Base-by-base conservation (phyloP, 1,140 invertebrate genomes). In the Zaprionus inermis region DNA sequence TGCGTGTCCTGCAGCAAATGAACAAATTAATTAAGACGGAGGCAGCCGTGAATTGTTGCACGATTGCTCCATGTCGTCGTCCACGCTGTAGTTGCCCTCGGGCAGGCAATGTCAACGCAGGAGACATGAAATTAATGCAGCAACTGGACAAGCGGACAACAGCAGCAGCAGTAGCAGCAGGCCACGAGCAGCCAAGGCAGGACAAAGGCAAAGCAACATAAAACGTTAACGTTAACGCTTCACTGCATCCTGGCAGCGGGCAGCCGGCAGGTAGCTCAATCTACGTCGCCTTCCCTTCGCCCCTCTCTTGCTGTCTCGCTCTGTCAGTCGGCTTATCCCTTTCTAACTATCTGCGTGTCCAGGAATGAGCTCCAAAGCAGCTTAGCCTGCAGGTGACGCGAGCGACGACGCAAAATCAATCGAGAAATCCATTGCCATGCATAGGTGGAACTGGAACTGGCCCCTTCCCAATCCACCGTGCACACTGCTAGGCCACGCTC, bases 11-110 rank as follows among this genome's bases (percentile, higher is more conserved):
- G 76, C 79, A 83, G 88, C 82, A 86, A 86, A 86, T 83, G 82
- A 88, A 80, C 83, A 86, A 86, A 86, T 86, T 86, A 86, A 86
- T 86, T 86, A 86, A 86, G 83, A 82, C 65, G 72, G 72, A 67
- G 64, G 24, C 55, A 82, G 66, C 76, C 83, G 82, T 86, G 79
- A 86, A 86, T 86, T 82, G 83, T 86, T 76, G 82, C 83, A 86
- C 83, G 76, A 78, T 77, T 83, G 83, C 78, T 55, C 20, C 10
- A 14, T 12, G 18, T n/a, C 22, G 12, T 44, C 38, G 38, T 44
- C n/a, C 38, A 18, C 7, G 38, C 7, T 2, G 30, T 32, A 32
- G 30, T 44, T 44, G 38, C 24, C 44, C 24, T 12, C 41, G 30
- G 54, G 28, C 41, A 38, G 36, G 41, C 63, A 59, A 72, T 76